Evolutionary conservation across 2,113 vertebrate species (phyloP), one percentile per base, ranked within the genome.

Genomic region (Holacanthus passer): DNA sequence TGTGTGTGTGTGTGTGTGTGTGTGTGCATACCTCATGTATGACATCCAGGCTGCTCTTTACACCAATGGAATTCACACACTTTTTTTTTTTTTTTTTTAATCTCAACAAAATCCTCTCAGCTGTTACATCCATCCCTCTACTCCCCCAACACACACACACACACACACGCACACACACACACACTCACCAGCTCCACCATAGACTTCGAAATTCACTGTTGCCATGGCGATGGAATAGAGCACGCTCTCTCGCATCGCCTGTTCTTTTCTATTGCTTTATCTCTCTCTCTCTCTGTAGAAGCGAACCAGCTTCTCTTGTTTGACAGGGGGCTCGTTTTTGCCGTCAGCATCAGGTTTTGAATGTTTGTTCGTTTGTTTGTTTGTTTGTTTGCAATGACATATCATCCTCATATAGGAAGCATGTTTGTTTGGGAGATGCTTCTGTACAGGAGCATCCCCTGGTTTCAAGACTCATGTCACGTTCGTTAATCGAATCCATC

Each of bases 141-240:
- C 79, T 74, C 81, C 47, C 29, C 60, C 63, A 62, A 65, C 82
- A 85, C 66, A 80, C 66, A 64, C 77, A 31, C 24, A 39, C 47
- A 77, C 68, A 73, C 45, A 77, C 60, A 73, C 16, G 64, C 45
- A 53, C 39, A 67, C 24, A 43, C 81, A 68, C 81, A 72, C 52
- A 48, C 45, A 27, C 85, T 76, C 62, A 13, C 76, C 73, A 84
- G 82, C 77, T 95, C 84, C 90, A 81, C 88, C 90, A 76, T 89
- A 91, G 89, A 93, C 93, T 94, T 94, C 91, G 90, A 93, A 95
- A 95, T 94, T 90, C 92, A 86, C 92, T 95, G 94, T 95, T 96
- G 94, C 95, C 94, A 95, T 94, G 94, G 92, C 65, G 35, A 95
- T 88, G 85, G 87, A 82, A 85, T 63, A 87, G 92, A 89, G 86